These are phyloP conservation scores for Montifringilla adamsi DNA, from an alignment of 2,113 vertebrate genomes.

Conservation along the genomic window DNA sequence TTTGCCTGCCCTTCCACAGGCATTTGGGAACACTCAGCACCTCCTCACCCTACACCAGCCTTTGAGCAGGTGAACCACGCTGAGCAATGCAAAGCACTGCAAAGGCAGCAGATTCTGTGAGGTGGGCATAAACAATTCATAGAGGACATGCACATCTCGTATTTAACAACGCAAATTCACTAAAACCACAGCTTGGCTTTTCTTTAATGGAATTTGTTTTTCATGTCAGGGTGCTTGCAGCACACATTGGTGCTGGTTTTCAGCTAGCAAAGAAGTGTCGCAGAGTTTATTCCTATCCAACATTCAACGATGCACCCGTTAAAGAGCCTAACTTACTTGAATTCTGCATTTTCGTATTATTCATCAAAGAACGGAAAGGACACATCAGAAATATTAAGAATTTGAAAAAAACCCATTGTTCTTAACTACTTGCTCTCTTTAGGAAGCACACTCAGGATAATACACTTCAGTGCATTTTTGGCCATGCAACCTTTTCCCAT, in stretches of 20 bases:
- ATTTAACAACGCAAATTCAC: neutral
- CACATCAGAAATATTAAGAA: neutral
- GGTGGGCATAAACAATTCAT: neutral
- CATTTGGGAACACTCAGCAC: neutral
- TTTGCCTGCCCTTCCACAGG: neutral
- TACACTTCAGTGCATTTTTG: neutral
- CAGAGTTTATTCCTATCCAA: neutral
- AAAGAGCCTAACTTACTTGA: conserved; percentile 22
- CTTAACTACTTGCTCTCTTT: neutral
- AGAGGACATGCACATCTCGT: neutral
- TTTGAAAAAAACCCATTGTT: neutral
- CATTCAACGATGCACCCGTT: neutral
- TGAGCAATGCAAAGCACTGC: neutral
- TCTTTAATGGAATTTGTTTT: neutral
- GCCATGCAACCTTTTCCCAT: neutral
- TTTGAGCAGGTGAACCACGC: fast-evolving
- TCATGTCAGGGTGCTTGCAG: neutral
- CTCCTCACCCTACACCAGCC: neutral
- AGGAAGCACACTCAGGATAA: neutral
- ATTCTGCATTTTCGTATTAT: neutral
- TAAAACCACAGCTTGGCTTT: neutral
- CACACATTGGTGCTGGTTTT: neutral
- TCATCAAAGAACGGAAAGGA: neutral
- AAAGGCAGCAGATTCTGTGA: neutral
- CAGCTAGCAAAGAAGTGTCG: neutral